phyloP scores from a whole-genome alignment of 2,888 invertebrate species.

The Trisateles emortualis region DNA sequence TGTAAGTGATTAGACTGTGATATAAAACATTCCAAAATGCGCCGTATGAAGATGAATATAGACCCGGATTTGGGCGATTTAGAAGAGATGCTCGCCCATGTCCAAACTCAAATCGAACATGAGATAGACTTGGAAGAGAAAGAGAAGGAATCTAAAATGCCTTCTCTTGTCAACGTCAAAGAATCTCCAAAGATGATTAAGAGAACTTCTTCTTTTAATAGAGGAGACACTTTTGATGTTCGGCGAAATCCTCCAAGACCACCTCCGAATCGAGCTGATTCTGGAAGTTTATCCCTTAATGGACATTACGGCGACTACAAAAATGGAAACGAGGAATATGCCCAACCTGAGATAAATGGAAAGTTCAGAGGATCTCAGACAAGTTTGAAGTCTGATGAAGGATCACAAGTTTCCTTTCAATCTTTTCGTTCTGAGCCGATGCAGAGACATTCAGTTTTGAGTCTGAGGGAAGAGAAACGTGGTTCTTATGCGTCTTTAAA shows the following conservation, averaged over 20 bases:
- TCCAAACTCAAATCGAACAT: conserved; percentile 79
- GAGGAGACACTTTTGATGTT: conserved; percentile 64
- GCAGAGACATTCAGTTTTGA: conserved; percentile 68
- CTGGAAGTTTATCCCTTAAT: conserved; percentile 37
- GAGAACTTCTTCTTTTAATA: conserved; percentile 64
- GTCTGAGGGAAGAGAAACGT: conserved; percentile 69
- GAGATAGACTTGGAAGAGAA: conserved; percentile 80
- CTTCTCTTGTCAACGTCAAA: conserved; percentile 70
- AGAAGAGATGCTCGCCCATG: conserved; percentile 83
- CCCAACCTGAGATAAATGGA: conserved; percentile 59
- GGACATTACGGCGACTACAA: conserved; percentile 42
- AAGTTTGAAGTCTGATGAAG: conserved; percentile 73
- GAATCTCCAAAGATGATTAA: conserved; percentile 76
- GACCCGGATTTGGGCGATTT: conserved; percentile 81
- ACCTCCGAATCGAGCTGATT: conserved; percentile 45
- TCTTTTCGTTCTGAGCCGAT: conserved; percentile 77
- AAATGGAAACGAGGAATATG: conserved; percentile 60
- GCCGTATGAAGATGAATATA: conserved; percentile 71
- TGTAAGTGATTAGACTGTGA: conserved; percentile 41
- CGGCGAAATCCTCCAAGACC: conserved; percentile 61
- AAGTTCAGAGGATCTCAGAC: conserved; percentile 66
- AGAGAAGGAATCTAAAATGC: conserved; percentile 74
- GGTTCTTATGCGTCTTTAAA: conserved; percentile 64
- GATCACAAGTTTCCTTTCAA: conserved; percentile 70
- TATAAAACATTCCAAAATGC: conserved; percentile 59